These are phyloP conservation scores for Margaritifera margaritifera DNA, from an alignment of 2,888 invertebrate species.

Conservation along the genomic window DNA sequence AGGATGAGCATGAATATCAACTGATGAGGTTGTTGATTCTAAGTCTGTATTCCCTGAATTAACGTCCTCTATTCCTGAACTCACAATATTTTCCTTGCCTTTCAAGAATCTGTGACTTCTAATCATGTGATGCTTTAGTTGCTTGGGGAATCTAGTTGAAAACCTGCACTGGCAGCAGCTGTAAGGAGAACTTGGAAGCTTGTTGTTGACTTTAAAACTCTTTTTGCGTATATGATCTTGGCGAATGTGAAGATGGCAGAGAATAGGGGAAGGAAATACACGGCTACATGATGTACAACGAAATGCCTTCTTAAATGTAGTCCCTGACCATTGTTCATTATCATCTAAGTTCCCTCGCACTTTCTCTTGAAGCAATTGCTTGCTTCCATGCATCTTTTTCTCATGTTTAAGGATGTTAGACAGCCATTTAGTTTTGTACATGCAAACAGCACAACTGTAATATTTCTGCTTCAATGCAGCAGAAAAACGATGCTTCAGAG, in stretches of 20 bases:
- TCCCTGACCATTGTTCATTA: slow-evolving; percentile 8
- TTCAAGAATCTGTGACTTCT: slow-evolving; percentile 31
- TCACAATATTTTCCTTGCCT: slow-evolving; percentile 13
- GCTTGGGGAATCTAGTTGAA: slow-evolving; percentile 56
- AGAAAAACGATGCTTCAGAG: slow-evolving; percentile 34
- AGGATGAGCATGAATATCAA: slow-evolving; percentile 41
- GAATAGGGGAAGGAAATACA: slow-evolving; percentile 59
- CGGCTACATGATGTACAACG: slow-evolving; percentile 67
- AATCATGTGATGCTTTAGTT: slow-evolving; percentile 54
- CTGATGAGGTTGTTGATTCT: slow-evolving; percentile 15
- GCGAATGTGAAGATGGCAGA: slow-evolving; percentile 63
- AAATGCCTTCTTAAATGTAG: slow-evolving; percentile 47
- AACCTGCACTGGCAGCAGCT: slow-evolving; percentile 57
- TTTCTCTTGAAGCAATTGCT: slow-evolving; percentile 49
- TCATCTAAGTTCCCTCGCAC: slow-evolving; percentile 33
- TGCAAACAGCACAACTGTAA: slow-evolving; percentile 92
- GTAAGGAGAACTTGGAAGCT: slow-evolving; percentile 43
- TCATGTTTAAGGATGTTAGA: slow-evolving; percentile 94
- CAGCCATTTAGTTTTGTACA: slow-evolving; percentile 90
- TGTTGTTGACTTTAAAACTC: slow-evolving; percentile 48
- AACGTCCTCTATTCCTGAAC: slow-evolving; percentile 29
- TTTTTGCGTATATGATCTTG: slow-evolving; percentile 60
- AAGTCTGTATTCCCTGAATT: slow-evolving; percentile 43
- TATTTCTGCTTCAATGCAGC: slow-evolving; percentile 74
- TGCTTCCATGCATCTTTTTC: slow-evolving; percentile 77